Base-by-base conservation (phyloP, 37 sponge, comb jelly and placozoan species). In the Beroe forskalii region DNA sequence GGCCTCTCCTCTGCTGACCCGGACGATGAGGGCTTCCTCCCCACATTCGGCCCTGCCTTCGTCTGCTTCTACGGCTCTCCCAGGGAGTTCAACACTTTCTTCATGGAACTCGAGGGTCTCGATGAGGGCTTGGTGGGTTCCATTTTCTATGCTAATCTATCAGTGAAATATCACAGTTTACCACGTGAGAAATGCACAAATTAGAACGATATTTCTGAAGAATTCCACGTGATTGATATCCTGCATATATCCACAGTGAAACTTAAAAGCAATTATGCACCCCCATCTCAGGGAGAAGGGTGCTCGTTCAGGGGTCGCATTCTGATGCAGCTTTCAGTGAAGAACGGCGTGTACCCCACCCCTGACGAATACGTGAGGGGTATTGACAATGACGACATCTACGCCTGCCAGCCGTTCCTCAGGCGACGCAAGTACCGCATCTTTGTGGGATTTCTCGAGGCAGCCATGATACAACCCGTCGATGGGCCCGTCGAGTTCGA, bases 41-140 rank as follows among this genome's bases (percentile, higher is more conserved):
- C 99, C 6, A 96, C 95, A 61, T 95, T 95, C 92, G 99, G 99
- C 3, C 99, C 99, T 0, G 91, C 93, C 62, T 98, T 94, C 66
- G 90, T 98, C 89, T 96, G 96, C 86, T 76, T 96, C 42, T 98
- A 98, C 62, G 99, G 99, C 30, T 94, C 95, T 30, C 97, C 96
- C 32, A 92, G 99, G 60, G 99, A 95, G 67, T 97, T 94, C 91
- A 90, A 89, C 37, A 43, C 43, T 91, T 40, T 98, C 42, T 92
- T 92, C 3, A 93, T 93, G 91, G 94, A 96, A 91, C 93, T 67
- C 61, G 96, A 93, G 64, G 91, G 92, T 48, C 93, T 98, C 63
- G 95, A 98, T 91, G 92, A 94, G 72, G 86, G 86, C 12, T 37
- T 80, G 28, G 86, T 80, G 24, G 42, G 86, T 80, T 1, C 40